Evolutionary conservation across 1,140 invertebrate species (phyloP), one percentile per base, ranked within the genome.

Genomic region (Hormaphis cornu): DNA sequence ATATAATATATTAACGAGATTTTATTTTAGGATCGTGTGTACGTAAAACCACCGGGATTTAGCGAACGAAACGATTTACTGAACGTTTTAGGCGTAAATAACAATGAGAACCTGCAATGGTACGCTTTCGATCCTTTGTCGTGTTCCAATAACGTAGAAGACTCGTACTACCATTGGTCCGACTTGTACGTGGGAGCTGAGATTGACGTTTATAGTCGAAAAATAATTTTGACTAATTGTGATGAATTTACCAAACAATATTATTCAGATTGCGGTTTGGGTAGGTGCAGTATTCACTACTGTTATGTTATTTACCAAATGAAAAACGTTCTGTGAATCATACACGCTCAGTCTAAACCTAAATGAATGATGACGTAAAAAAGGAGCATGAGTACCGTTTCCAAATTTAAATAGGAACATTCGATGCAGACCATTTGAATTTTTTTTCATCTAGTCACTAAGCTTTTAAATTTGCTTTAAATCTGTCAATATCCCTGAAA

Each of bases 31-130:
- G 44, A 66, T 24, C 18, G 7, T 18, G n/a, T 20, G 8, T 66
- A 66, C 9, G 44, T 66, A 30, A 66, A 24, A 35, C 61, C 44
- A 22, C 61, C 61, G 4, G 61, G 61, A 10, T 66, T 22, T 20
- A 16, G 28, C 9, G 61, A 66, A 24, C 44, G 30, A 33, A 30
- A 50, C n/a, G 42, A 66, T 66, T 50, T 66, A 14, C 30, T 66
- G 4, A 66, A 66, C 12, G 61, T 66, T 6, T 66, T 66, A 20
- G 44, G 28, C 1, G 6, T 48, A 48, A 66, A 24, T 46, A 12
- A 42, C 2, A n/a, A n/a, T n/a, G n/a, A 6, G 54, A 22, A 16
- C 6, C 12, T n/a, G 12, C 61, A 30, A 16, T 66, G 61, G 61
- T 66, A 33, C 1, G 40, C 61, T 22, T 50, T 66, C 33, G 61